Evolutionary conservation across 1,140 invertebrate species (phyloP).

Genomic region (Bombus breviceps): DNA sequence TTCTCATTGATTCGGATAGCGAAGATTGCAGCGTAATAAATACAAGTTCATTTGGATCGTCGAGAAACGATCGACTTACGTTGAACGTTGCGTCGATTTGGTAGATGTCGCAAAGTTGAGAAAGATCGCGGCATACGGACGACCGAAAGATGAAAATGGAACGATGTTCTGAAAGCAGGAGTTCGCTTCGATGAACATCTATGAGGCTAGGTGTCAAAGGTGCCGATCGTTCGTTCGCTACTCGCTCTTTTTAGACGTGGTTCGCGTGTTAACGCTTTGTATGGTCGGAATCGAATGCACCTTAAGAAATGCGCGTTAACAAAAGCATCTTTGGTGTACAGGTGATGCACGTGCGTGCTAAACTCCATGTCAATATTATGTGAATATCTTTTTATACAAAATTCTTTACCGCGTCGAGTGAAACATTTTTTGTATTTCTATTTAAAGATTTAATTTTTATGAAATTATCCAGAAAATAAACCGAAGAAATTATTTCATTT

Average conservation of each 20-base stretch:
- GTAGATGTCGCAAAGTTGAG: too few relatives aligned
- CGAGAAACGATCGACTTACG: too few relatives aligned
- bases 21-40: too few relatives aligned
- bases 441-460: too few relatives aligned
- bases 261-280: constrained; percentile 29
- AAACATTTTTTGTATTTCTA: neutral
- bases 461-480: too few relatives aligned
- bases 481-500: too few relatives aligned
- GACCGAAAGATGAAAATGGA: constrained; percentile 39
- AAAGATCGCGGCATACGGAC: neutral
- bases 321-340: neutral
- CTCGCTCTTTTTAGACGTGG: constrained; percentile 14
- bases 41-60: too few relatives aligned
- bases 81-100: too few relatives aligned
- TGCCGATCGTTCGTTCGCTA: constrained; percentile 72
- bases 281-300: neutral
- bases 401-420: neutral
- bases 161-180: constrained; percentile 2
- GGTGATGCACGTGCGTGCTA: neutral
- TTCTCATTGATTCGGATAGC: accelerated
- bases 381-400: neutral
- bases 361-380: neutral
- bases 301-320: constrained; percentile 14
- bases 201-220: constrained; percentile 72
- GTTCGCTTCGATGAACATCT: constrained; percentile 54